A percentile compares a stretch with the other conserved stretches of the same genome.
These are phyloP conservation scores for Hucho hucho DNA, from an alignment of 2,113 vertebrate species.

Conservation along the genomic window DNA sequence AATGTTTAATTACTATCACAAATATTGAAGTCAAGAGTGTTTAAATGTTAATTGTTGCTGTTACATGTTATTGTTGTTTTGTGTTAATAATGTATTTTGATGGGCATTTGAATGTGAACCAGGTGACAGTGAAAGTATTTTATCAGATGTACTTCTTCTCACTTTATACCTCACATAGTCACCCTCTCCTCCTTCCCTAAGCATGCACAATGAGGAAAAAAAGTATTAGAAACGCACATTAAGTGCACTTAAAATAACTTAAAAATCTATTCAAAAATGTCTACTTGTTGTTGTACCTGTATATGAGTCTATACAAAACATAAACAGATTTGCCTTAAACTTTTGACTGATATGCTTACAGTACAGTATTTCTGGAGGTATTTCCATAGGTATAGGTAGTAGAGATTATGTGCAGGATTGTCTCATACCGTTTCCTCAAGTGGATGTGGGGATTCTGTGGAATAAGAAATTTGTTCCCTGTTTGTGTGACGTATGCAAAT, in stretches of 20 bases:
- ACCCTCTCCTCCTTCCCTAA: background rate
- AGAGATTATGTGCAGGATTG: slow-evolving; percentile 13
- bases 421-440: slow-evolving; percentile 19
- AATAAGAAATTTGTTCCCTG: slow-evolving; percentile 12
- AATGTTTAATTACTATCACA: background rate
- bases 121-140: background rate
- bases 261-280: background rate
- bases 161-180: no score
- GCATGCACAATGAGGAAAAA: background rate
- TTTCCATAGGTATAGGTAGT: background rate
- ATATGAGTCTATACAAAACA: background rate
- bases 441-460: slow-evolving; percentile 10
- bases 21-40: background rate
- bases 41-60: background rate
- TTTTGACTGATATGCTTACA: background rate
- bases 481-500: slow-evolving; percentile 19
- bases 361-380: background rate
- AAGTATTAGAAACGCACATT: no score
- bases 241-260: background rate
- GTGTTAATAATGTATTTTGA: background rate
- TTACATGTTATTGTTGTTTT: background rate
- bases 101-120: background rate
- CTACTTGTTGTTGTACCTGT: background rate
- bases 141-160: background rate
- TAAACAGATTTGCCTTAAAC: background rate